Evolutionary conservation across 2,888 invertebrate species (phyloP).

Genomic region (Drosophila tanythrix): DNA sequence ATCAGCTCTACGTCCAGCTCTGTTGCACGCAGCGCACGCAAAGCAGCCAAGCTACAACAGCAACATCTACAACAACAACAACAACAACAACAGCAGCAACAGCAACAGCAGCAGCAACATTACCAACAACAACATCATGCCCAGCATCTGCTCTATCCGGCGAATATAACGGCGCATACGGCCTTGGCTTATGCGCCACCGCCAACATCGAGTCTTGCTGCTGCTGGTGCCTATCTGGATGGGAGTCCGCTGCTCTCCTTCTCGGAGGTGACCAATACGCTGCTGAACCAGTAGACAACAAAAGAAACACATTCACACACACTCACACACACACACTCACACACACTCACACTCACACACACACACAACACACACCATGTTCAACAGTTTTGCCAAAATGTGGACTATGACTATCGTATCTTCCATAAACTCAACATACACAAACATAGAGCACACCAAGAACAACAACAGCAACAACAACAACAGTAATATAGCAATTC

Average conservation of each 20-base stretch:
- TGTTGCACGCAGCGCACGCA: constrained; percentile 41
- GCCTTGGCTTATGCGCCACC: constrained; percentile 85
- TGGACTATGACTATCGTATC: constrained; percentile 84
- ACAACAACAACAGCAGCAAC: constrained; percentile 55
- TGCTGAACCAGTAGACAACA: constrained; percentile 87
- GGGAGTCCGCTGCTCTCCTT: constrained; percentile 91
- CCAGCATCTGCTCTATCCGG: constrained; percentile 72
- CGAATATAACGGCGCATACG: constrained; percentile 85
- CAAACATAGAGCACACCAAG: constrained; percentile 27
- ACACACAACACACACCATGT: constrained; percentile 56
- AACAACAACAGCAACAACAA: constrained; percentile 4
- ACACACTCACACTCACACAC: constrained; percentile 14
- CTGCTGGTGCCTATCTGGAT: constrained; percentile 85
- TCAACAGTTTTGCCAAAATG: constrained; percentile 84
- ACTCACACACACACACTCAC: constrained; percentile 9
- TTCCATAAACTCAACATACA: constrained; percentile 80
- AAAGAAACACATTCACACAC: constrained; percentile 10
- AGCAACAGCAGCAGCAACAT: constrained; percentile 50
- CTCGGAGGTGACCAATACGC: constrained; percentile 91
- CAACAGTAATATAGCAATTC: constrained; percentile 9
- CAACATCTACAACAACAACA: constrained; percentile 64
- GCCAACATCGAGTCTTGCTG: constrained; percentile 76
- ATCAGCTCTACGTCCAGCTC: constrained; percentile 36
- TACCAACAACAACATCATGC: constrained; percentile 67
- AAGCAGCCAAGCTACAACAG: constrained; percentile 47